Evolutionary conservation across 92 coral and sea anemone species (phyloP).

Genomic region (Parazoanthus darwini): DNA sequence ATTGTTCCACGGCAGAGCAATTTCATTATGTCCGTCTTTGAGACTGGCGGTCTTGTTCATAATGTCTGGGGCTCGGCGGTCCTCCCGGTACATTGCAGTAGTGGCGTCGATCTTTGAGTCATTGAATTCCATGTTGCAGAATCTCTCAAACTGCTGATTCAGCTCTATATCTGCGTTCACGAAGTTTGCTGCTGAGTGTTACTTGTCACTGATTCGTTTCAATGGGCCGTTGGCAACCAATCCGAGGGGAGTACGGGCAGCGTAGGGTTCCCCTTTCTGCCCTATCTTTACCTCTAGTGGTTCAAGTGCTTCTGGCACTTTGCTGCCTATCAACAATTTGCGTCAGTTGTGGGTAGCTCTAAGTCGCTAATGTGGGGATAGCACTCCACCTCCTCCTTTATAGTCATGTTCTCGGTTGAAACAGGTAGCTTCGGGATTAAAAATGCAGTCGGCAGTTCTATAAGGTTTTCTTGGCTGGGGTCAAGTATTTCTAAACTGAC

Average conservation of each 20-base stretch:
- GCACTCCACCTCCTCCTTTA: constrained; percentile 42
- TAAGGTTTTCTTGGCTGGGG: constrained; percentile 34
- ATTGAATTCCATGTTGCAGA: constrained; percentile 59
- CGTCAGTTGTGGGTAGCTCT: constrained; percentile 42
- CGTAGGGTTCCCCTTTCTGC: constrained; percentile 41
- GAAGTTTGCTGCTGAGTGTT: constrained; percentile 43
- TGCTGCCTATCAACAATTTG: constrained; percentile 56
- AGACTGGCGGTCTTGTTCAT: constrained; percentile 48
- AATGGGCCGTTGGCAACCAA: constrained; percentile 59
- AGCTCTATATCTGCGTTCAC: constrained; percentile 35
- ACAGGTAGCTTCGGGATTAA: constrained; percentile 57
- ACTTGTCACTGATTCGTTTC: not conserved
- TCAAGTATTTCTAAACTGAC: constrained; percentile 53
- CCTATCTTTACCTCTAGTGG: constrained; percentile 45
- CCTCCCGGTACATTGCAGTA: constrained; percentile 47
- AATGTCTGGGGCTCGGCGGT: constrained; percentile 47
- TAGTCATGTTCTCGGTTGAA: constrained; percentile 43
- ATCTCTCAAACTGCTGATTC: constrained; percentile 44
- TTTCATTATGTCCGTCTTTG: constrained; percentile 56
- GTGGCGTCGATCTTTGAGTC: constrained; percentile 40
- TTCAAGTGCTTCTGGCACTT: constrained; percentile 52
- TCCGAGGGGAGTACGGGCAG: constrained; percentile 44
- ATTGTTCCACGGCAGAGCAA: constrained; percentile 59
- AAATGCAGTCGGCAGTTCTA: constrained; percentile 51
- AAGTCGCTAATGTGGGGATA: constrained; percentile 51